Conservation (phyloP, 2,113 vertebrate species). For the Morone chrysops region DNA sequence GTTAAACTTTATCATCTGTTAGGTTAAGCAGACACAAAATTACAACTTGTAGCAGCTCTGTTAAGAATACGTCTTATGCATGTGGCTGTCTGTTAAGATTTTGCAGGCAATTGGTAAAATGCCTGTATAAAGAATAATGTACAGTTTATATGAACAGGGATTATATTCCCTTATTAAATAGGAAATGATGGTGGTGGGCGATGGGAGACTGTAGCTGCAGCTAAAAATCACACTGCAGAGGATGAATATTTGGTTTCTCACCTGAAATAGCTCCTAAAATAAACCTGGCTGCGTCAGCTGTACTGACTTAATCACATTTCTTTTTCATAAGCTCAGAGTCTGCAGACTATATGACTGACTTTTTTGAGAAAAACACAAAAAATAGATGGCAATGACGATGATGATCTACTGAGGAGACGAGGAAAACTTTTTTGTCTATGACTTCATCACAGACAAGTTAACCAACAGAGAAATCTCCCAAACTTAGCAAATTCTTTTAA, state of each 20-base stretch:
- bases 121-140: background rate
- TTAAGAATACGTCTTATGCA: background rate
- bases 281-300: slow-evolving; percentile 33
- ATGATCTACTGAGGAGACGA: slow-evolving; percentile 11
- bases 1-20: background rate
- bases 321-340: slow-evolving; percentile 30
- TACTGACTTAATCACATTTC: slow-evolving; percentile 41
- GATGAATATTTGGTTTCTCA: slow-evolving; percentile 33
- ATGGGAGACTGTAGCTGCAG: background rate
- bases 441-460: slow-evolving; percentile 44
- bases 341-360: background rate
- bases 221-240: slow-evolving; percentile 19
- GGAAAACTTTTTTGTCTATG: slow-evolving; percentile 7
- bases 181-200: slow-evolving; percentile 9
- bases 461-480: slow-evolving; percentile 23
- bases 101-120: background rate
- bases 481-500: slow-evolving; percentile 55
- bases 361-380: slow-evolving; percentile 19
- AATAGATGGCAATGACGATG: slow-evolving; percentile 24
- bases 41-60: background rate
- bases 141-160: background rate
- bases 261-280: slow-evolving; percentile 43
- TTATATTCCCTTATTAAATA: slow-evolving; percentile 22
- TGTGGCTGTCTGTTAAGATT: background rate
- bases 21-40: background rate